These are phyloP conservation scores for Arctia plantaginis DNA, from an alignment of 2,888 invertebrate genomes.

Conservation along the genomic window DNA sequence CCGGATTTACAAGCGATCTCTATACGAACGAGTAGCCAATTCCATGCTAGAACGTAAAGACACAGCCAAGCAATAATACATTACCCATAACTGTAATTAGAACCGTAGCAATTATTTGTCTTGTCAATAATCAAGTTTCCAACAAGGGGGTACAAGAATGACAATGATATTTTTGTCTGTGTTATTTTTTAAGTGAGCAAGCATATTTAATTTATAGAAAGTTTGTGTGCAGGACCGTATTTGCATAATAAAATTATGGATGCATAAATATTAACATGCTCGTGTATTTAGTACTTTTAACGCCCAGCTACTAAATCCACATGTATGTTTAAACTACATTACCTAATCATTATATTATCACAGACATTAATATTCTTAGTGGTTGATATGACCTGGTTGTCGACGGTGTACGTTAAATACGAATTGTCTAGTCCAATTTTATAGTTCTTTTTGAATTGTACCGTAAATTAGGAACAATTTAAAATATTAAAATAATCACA, in stretches of 20 bases:
- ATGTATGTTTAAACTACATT: not conserved
- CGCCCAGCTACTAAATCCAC: constrained; percentile 3
- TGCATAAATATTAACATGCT: not conserved
- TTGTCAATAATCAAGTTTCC: not conserved
- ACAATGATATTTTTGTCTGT: not conserved
- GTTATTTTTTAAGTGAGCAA: too few relatives aligned
- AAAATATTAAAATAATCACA: constrained; percentile 17
- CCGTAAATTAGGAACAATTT: constrained; percentile 31
- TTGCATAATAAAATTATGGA: constrained; percentile 4
- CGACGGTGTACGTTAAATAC: constrained; percentile 36
- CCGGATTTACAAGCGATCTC: constrained; percentile 80
- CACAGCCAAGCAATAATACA: constrained; percentile 52
- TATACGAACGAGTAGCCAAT: constrained; percentile 72
- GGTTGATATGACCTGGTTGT: not conserved
- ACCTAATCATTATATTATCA: not conserved
- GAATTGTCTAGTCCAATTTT: constrained; percentile 51
- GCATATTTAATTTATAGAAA: too few relatives aligned
- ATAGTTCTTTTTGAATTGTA: constrained; percentile 46
- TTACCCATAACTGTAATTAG: constrained; percentile 26
- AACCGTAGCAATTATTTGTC: constrained; percentile 8
- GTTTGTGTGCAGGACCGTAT: constrained; percentile 19
- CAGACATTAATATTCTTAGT: not conserved
- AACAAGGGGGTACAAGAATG: not conserved
- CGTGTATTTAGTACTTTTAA: constrained; percentile 2
- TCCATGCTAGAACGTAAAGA: constrained; percentile 66